Evolutionary conservation across 2,113 vertebrate genomes (phyloP).

Genomic region (Abramis brama): DNA sequence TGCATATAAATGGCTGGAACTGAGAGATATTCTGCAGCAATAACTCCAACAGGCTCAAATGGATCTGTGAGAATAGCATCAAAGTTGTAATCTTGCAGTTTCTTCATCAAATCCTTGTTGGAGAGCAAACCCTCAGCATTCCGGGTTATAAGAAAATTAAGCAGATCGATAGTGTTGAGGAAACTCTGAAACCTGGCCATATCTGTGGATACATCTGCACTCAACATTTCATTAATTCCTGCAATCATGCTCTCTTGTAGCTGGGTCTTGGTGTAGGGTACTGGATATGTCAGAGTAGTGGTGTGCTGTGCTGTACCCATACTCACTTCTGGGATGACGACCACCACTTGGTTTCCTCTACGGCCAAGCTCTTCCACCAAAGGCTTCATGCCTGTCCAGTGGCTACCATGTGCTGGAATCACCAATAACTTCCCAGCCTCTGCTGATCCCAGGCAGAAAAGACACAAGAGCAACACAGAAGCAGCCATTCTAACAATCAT

Average conservation of each 20-base stretch:
- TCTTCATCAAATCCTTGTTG: slow-evolving; percentile 62
- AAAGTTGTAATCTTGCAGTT: slow-evolving; percentile 69
- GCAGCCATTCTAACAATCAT: neutral
- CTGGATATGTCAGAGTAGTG: slow-evolving; percentile 56
- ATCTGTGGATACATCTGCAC: slow-evolving; percentile 49
- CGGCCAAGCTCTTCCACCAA: slow-evolving; percentile 63
- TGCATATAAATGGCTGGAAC: slow-evolving; percentile 74
- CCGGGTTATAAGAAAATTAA: rapidly evolving
- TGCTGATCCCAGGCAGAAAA: slow-evolving; percentile 42
- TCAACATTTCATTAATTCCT: rapidly evolving
- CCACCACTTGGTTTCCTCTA: slow-evolving; percentile 67
- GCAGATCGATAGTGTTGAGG: rapidly evolving
- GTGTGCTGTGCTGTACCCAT: slow-evolving; percentile 66
- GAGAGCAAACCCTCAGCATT: slow-evolving; percentile 62
- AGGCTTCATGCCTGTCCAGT: slow-evolving; percentile 75
- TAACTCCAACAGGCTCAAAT: slow-evolving; percentile 62
- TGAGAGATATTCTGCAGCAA: slow-evolving; percentile 70
- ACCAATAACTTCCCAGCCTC: slow-evolving; percentile 73
- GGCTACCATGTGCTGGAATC: slow-evolving; percentile 76
- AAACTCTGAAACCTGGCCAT: slow-evolving; percentile 26
- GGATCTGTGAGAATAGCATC: slow-evolving; percentile 76
- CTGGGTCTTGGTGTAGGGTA: slow-evolving; percentile 62
- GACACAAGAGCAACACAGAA: slow-evolving; percentile 16
- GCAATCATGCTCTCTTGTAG: neutral
- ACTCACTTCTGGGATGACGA: slow-evolving; percentile 63